Evolutionary conservation across 2,888 invertebrate species (phyloP).

Genomic region (Pterobdella sp.): DNA sequence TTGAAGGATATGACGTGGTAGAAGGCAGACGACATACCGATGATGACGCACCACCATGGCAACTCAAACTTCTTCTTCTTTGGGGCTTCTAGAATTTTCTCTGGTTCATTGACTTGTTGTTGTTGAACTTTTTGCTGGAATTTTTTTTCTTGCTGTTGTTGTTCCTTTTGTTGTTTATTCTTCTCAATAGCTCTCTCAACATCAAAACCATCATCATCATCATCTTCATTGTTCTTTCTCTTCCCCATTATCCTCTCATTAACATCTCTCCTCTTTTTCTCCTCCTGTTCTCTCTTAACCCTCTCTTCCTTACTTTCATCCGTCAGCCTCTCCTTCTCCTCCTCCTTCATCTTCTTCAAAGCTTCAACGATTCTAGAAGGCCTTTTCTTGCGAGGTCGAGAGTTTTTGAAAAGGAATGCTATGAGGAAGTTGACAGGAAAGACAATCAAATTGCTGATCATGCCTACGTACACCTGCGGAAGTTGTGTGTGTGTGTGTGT

Average conservation of each 20-base stretch:
- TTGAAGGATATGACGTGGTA: no score
- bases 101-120: no score
- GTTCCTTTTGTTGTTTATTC: background rate
- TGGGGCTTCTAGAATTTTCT: constrained; percentile 25
- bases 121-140: no score
- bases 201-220: constrained; percentile 40
- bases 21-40: constrained; percentile 42
- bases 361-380: constrained; percentile 46
- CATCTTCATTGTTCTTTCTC: constrained; percentile 47
- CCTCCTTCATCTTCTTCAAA: constrained; percentile 28
- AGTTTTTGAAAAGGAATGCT: constrained; percentile 52
- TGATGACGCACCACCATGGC: constrained; percentile 48
- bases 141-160: no score
- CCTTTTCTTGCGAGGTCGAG: constrained; percentile 46
- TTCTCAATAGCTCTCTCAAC: background rate
- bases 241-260: constrained; percentile 36
- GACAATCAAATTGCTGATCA: constrained; percentile 51
- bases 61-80: constrained; percentile 45
- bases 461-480: constrained; percentile 51
- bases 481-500: background rate
- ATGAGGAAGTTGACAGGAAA: constrained; percentile 52
- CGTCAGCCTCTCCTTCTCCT: constrained; percentile 9
- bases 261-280: background rate
- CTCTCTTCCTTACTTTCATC: background rate
- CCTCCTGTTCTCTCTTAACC: background rate